phyloP scores from a whole-genome alignment of 1,140 invertebrate species.

The Pollicipes pollicipes region DNA sequence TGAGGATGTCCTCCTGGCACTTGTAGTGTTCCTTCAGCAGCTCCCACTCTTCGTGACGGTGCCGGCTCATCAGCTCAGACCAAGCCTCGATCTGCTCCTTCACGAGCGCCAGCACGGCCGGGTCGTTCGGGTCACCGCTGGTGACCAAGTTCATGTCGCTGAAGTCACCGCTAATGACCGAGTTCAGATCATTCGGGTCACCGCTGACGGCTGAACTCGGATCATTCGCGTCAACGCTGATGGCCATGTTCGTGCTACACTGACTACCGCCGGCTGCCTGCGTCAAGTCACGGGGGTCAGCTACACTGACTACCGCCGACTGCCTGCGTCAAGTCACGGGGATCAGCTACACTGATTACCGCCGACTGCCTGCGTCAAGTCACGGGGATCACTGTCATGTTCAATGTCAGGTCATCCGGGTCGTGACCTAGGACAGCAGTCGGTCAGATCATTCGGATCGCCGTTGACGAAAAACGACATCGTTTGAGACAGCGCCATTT shows the following conservation, averaged over 20 bases:
- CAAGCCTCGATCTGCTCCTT: constrained; percentile 81
- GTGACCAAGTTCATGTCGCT: too few species aligned
- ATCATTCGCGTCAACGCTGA: background rate
- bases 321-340: too few species aligned
- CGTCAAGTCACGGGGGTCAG: background rate
- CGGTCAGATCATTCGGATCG: too few species aligned
- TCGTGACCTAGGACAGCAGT: too few species aligned
- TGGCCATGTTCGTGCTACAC: background rate
- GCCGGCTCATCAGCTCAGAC: constrained; percentile 72
- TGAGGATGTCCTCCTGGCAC: constrained; percentile 66
- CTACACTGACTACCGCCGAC: too few species aligned
- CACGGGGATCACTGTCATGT: too few species aligned
- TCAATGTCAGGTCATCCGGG: too few species aligned
- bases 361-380: too few species aligned
- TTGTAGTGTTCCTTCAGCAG: constrained; percentile 59
- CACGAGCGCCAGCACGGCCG: constrained; percentile 57
- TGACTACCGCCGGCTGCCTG: too few species aligned
- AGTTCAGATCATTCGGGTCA: constrained; percentile 47
- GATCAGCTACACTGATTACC: constrained; percentile 9
- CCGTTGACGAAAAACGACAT: too few species aligned
- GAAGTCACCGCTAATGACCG: too few species aligned
- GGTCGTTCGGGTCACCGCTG: constrained; percentile 40
- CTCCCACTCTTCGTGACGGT: constrained; percentile 82
- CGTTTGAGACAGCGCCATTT: too few species aligned
- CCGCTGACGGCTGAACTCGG: background rate